A percentile compares a stretch with the other conserved stretches of the same genome.
Conservation (phyloP, 2,888 invertebrate species). For the Opisthograptis luteolata region DNA sequence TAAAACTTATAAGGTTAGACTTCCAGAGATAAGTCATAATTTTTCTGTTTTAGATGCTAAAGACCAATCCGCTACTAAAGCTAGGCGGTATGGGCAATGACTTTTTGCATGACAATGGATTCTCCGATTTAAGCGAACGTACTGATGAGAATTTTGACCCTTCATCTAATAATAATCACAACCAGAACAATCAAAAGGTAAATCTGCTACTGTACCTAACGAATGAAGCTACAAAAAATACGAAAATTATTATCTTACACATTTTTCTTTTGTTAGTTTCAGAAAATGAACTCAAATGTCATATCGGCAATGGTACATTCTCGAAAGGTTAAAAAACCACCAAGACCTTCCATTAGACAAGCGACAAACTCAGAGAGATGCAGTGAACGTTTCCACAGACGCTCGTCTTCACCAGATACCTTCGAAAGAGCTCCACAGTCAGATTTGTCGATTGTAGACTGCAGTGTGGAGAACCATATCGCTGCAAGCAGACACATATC, state of each 20-base stretch:
- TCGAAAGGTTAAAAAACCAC: constrained; percentile 64
- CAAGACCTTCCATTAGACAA: constrained; percentile 58
- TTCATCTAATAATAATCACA: constrained; percentile 53
- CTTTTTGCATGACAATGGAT: constrained; percentile 63
- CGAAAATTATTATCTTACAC: not conserved
- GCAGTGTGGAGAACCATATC: constrained; percentile 60
- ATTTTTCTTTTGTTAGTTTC: constrained; percentile 53
- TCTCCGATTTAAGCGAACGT: constrained; percentile 70
- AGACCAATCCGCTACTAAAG: constrained; percentile 73
- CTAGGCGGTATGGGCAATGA: constrained; percentile 63
- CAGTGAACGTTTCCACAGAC: constrained; percentile 64
- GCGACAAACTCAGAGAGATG: constrained; percentile 58
- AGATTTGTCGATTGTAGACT: constrained; percentile 76
- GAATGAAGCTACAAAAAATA: too few relatives aligned
- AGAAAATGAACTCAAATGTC: constrained; percentile 68
- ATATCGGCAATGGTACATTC: constrained; percentile 77
- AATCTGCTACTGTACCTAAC: not conserved
- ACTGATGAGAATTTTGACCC: constrained; percentile 71
- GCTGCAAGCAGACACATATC: constrained; percentile 51
- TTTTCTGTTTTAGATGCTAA: constrained; percentile 63
- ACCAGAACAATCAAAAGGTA: constrained; percentile 23
- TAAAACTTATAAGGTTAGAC: too few relatives aligned
- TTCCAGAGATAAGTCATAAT: constrained; percentile 2
- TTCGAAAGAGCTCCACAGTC: constrained; percentile 78
- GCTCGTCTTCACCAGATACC: constrained; percentile 72